phyloP scores from a whole-genome alignment of 2,113 vertebrate genomes.

The Scatophagus argus region DNA sequence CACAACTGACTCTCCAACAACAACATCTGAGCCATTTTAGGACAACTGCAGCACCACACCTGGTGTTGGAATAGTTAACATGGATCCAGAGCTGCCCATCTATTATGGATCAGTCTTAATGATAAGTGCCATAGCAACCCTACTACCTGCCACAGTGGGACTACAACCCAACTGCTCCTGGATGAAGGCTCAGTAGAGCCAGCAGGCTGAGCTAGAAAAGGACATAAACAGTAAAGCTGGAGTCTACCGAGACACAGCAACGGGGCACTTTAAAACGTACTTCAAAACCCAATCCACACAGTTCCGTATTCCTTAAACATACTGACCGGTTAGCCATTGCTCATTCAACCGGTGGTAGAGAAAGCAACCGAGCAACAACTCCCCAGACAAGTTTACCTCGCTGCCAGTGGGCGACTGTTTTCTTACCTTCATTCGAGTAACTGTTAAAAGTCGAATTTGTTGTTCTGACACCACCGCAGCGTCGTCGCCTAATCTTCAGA shows the following conservation, averaged over 20 bases:
- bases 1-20: neutral
- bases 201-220: neutral
- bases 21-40: neutral
- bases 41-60: neutral
- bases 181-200: constrained; percentile 2
- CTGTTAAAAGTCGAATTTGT: constrained; percentile 51
- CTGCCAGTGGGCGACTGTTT: constrained; percentile 1
- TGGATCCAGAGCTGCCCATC: neutral
- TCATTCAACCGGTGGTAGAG: constrained; percentile 63
- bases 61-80: neutral
- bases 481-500: constrained; percentile 62
- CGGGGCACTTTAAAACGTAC: constrained; percentile 22
- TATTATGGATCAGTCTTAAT: constrained; percentile 16
- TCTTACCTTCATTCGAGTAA: constrained; percentile 84
- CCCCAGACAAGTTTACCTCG: neutral
- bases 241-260: neutral
- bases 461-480: constrained; percentile 68
- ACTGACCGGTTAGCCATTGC: constrained; percentile 13
- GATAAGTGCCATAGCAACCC: constrained; percentile 10
- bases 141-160: constrained; percentile 24
- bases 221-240: neutral
- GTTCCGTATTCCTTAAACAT: constrained; percentile 66
- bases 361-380: constrained; percentile 22
- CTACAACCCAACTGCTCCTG: neutral
- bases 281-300: constrained; percentile 33